These are phyloP conservation scores for Frankliniella intonsa DNA, from an alignment of 2,888 invertebrate genomes.

Conservation along the genomic window DNA sequence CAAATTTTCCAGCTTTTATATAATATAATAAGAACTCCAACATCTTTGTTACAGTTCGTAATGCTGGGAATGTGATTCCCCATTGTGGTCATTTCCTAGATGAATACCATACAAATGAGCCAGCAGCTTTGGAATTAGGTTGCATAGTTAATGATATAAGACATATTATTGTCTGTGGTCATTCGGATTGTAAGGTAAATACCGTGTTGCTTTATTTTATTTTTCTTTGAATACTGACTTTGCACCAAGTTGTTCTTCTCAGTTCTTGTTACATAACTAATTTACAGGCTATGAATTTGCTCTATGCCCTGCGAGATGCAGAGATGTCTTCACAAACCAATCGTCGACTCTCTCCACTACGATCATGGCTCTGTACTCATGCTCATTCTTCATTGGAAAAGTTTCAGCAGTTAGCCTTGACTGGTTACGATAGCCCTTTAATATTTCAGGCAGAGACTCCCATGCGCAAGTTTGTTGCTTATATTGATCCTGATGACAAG, in stretches of 20 bases:
- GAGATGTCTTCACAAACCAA: slow-evolving; percentile 69
- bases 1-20: background rate
- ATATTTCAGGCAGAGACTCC: slow-evolving; percentile 83
- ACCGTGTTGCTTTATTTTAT: background rate
- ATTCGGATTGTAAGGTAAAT: slow-evolving; percentile 86
- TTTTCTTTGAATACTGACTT: background rate
- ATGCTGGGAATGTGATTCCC: slow-evolving; percentile 93
- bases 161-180: slow-evolving; percentile 93
- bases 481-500: slow-evolving; percentile 87
- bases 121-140: slow-evolving; percentile 90
- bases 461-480: slow-evolving; percentile 81
- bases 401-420: slow-evolving; percentile 65
- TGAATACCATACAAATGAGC: slow-evolving; percentile 88
- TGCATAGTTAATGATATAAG: slow-evolving; percentile 86
- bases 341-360: slow-evolving; percentile 77
- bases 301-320: slow-evolving; percentile 75
- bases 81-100: slow-evolving; percentile 83
- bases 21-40: background rate
- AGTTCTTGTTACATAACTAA: background rate
- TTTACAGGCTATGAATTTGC: slow-evolving; percentile 78
- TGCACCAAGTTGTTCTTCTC: background rate
- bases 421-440: slow-evolving; percentile 65
- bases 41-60: slow-evolving; percentile 66
- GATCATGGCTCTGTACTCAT: slow-evolving; percentile 88
- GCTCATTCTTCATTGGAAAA: slow-evolving; percentile 75